phyloP scores from a whole-genome alignment of 2,888 invertebrate species.

The Dioctria linearis region DNA sequence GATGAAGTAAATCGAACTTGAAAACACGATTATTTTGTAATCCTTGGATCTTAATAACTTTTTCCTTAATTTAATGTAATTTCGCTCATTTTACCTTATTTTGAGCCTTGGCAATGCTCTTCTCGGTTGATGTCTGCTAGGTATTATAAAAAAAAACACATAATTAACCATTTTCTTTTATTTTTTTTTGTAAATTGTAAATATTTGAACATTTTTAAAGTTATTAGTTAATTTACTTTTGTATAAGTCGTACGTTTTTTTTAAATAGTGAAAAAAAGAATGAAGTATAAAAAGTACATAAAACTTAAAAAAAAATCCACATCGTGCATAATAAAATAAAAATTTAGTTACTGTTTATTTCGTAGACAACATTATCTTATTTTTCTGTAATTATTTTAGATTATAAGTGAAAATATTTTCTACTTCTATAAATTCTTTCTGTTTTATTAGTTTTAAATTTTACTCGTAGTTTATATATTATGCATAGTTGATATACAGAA shows the following conservation, averaged over 20 bases:
- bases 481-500: constrained; percentile 40
- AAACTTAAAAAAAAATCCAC: constrained; percentile 23
- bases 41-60: no score
- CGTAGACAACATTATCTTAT: constrained; percentile 21
- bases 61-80: neutral
- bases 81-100: constrained; percentile 5
- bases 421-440: constrained; percentile 28
- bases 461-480: constrained; percentile 29
- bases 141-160: neutral
- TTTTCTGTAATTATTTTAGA: constrained; percentile 46
- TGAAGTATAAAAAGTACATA: neutral
- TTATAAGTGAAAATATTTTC: constrained; percentile 37
- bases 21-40: no score
- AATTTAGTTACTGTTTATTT: constrained; percentile 44
- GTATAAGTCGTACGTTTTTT: constrained; percentile 15
- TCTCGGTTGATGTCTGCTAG: constrained; percentile 21
- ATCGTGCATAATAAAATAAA: constrained; percentile 40
- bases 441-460: constrained; percentile 44
- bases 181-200: constrained; percentile 38
- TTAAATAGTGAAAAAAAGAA: constrained; percentile 19
- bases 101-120: constrained; percentile 15
- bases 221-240: constrained; percentile 37
- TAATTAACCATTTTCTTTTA: neutral
- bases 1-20: no score
- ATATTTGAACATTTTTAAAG: constrained; percentile 34